Evolutionary conservation across 2,113 vertebrate genomes (phyloP), one percentile per base, ranked within the genome.

Genomic region (Pheucticus melanocephalus): DNA sequence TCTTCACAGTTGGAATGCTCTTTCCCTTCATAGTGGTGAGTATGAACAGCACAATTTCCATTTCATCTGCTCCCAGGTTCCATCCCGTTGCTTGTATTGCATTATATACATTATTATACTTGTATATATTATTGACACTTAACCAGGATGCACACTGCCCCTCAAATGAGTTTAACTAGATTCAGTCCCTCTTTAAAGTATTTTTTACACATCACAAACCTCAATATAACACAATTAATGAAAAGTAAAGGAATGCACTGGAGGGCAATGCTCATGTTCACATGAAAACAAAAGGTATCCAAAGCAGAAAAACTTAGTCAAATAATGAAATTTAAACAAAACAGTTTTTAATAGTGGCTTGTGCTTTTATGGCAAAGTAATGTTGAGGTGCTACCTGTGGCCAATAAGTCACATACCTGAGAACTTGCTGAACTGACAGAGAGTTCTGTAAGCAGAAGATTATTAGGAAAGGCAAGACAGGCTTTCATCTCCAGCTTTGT

Each of bases 11-110:
- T 7, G 99, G 99, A 61, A 99, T 99, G 66, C 96, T 99, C 82
- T 99, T 99, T 78, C 98, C 99, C 20, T 99, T 99, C 77, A 97
- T 99, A 19, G 98, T 99, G 98, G 99, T 99, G 69, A 39, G 97
- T 95, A 56, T 6, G 4, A 18, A 16, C n/a, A 77, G 69, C n/a
- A 21, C 21, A 5, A 37, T 63, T 33, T 73, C 59, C 86, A 40
- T n/a, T 69, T 66, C 11, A 39, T 39, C 79, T 72, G 45, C 51
- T 92, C 40, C 66, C 20, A 10, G 18, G 11, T 53, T 89, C 59
- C 65, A 54, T 45, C 45, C 47, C 47, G 23, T 23, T 69, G 63
- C 15, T 88, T 50, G 9, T 27, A 12, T 11, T 59, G 15, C 9
- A 54, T 61, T 76, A 22, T 15, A 35, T 16, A 45, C 14, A 35